phyloP scores from a whole-genome alignment of 64 coral and sea anemone genomes.

The Acropora tenuis region DNA sequence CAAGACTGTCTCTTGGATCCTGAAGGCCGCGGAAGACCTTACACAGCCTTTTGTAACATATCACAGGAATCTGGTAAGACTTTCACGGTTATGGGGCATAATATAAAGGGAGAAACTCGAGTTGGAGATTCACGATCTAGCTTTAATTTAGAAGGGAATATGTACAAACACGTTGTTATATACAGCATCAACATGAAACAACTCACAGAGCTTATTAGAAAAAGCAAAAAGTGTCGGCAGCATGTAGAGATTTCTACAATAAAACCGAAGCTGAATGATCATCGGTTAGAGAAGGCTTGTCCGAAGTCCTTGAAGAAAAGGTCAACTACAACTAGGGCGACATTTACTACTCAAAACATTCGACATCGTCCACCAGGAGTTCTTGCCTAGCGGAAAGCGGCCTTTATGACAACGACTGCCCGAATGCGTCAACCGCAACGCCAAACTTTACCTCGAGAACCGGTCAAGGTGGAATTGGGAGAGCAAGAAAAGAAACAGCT shows the following conservation, averaged over 20 bases:
- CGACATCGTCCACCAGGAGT: background rate
- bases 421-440: background rate
- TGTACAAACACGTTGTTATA: constrained; percentile 24
- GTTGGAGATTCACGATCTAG: background rate
- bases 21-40: constrained; percentile 33
- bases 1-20: constrained; percentile 58
- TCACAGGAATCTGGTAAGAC: constrained; percentile 15
- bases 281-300: constrained; percentile 49
- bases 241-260: constrained; percentile 25
- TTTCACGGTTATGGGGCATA: constrained; percentile 69
- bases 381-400: background rate
- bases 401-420: background rate
- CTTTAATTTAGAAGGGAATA: no score
- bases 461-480: background rate
- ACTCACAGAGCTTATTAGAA: constrained; percentile 51
- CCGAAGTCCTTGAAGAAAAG: constrained; percentile 15
- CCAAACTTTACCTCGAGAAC: background rate
- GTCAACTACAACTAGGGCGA: no score
- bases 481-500: background rate
- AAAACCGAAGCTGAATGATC: background rate
- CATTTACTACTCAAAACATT: background rate
- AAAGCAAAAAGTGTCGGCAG: constrained; percentile 78
- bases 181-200: constrained; percentile 44
- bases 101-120: constrained; percentile 41
- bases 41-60: constrained; percentile 74